Evolutionary conservation across 2,113 vertebrate species (phyloP).

Genomic region (Rhynchomys soricoides): DNA sequence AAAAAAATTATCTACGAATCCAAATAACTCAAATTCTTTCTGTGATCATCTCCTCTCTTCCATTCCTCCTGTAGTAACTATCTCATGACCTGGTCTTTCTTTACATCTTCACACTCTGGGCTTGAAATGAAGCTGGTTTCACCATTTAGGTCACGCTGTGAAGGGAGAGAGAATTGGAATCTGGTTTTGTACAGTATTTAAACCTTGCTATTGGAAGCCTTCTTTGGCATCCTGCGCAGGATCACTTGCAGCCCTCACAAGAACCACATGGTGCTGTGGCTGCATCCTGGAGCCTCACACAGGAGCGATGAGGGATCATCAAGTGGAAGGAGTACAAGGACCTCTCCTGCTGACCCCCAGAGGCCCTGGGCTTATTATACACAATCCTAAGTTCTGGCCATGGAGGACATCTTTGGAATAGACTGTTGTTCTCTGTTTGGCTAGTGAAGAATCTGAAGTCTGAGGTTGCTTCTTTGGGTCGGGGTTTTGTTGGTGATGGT

Average conservation of each 20-base stretch:
- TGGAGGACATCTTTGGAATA: background rate
- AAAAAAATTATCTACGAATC: background rate
- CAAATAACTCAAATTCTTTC: background rate
- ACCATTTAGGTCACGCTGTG: background rate
- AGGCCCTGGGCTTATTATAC: background rate
- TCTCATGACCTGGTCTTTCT: background rate
- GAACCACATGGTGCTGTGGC: background rate
- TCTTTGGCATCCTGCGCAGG: background rate
- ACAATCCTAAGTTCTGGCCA: background rate
- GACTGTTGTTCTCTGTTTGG: background rate
- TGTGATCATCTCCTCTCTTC: background rate
- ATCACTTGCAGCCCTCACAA: background rate
- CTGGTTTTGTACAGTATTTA: slow-evolving; percentile 20
- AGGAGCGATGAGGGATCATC: background rate
- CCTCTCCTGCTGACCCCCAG: background rate
- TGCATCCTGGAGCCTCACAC: background rate
- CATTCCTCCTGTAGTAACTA: background rate
- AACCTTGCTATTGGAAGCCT: background rate
- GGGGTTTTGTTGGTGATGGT: background rate
- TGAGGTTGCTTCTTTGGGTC: background rate
- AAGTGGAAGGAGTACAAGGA: background rate
- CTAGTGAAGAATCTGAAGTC: background rate
- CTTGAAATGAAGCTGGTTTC: background rate
- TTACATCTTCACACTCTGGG: background rate
- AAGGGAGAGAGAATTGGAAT: background rate